Evolutionary conservation across 2,888 invertebrate species (phyloP).

Genomic region (Phlogophora meticulosa): DNA sequence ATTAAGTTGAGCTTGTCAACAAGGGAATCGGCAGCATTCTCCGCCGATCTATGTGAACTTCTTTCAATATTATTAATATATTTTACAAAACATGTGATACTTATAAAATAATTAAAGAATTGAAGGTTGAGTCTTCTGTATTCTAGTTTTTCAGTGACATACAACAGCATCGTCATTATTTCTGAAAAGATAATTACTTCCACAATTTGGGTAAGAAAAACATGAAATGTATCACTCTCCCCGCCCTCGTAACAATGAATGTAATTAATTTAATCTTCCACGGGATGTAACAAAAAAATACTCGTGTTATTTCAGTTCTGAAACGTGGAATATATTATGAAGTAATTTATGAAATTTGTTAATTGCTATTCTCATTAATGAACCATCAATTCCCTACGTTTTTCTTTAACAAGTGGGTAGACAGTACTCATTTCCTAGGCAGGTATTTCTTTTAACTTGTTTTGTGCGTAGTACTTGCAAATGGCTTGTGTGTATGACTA

Average conservation of each 20-base stretch:
- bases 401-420: background rate
- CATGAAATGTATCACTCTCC: conserved; percentile 50
- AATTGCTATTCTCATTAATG: conserved; percentile 18
- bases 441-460: too few species aligned
- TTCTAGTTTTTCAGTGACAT: background rate
- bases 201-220: conserved; percentile 54
- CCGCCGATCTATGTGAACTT: too few species aligned
- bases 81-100: too few species aligned
- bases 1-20: too few species aligned
- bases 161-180: conserved; percentile 42
- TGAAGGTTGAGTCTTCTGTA: conserved; percentile 25
- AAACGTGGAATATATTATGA: conserved; percentile 32
- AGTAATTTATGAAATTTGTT: conserved; percentile 34
- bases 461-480: too few species aligned
- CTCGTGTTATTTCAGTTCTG: conserved; percentile 21
- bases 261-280: conserved; percentile 52
- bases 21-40: too few species aligned
- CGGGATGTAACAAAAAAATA: conserved; percentile 29
- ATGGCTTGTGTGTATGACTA: too few species aligned
- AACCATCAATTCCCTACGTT: background rate
- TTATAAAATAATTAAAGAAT: background rate
- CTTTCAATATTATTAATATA: too few species aligned
- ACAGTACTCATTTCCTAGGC: too few species aligned
- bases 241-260: conserved; percentile 32
- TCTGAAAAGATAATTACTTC: conserved; percentile 55